These are phyloP conservation scores for Ectemnius continuus DNA, from an alignment of 2,888 invertebrate genomes.

Conservation along the genomic window DNA sequence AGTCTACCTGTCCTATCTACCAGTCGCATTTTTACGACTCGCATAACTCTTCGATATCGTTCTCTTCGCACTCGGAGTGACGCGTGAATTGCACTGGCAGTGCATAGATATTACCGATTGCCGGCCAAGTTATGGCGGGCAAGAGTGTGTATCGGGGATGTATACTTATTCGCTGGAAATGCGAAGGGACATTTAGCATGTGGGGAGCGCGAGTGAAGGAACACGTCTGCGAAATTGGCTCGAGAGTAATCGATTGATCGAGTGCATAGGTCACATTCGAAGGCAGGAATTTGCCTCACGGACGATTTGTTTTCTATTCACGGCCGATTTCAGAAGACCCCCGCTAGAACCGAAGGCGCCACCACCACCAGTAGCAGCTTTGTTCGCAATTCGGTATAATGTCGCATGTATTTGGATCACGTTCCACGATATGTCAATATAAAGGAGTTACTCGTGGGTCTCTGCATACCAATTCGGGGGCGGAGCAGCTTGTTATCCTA, in stretches of 20 bases:
- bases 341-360: conserved; percentile 25
- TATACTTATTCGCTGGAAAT: too few species aligned
- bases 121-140: too few species aligned
- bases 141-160: too few species aligned
- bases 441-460: conserved; percentile 74
- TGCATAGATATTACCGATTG: too few species aligned
- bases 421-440: conserved; percentile 78
- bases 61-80: not conserved
- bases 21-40: too few species aligned
- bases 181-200: too few species aligned
- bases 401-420: conserved; percentile 78
- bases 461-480: conserved; percentile 76
- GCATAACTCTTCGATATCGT: conserved; percentile 21
- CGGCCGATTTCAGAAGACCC: conserved; percentile 69
- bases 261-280: conserved; percentile 34
- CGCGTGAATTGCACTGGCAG: too few species aligned
- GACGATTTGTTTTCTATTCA: conserved; percentile 73
- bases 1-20: too few species aligned
- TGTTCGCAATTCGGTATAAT: conserved; percentile 77
- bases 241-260: conserved; percentile 52
- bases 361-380: conserved; percentile 53
- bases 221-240: conserved; percentile 31
- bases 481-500: conserved; percentile 77
- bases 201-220: conserved; percentile 9
- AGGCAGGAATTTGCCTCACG: conserved; percentile 67